These are phyloP conservation scores for Phrynocephalus forsythii DNA, from an alignment of 2,797 vertebrate genomes.

Conservation along the genomic window DNA sequence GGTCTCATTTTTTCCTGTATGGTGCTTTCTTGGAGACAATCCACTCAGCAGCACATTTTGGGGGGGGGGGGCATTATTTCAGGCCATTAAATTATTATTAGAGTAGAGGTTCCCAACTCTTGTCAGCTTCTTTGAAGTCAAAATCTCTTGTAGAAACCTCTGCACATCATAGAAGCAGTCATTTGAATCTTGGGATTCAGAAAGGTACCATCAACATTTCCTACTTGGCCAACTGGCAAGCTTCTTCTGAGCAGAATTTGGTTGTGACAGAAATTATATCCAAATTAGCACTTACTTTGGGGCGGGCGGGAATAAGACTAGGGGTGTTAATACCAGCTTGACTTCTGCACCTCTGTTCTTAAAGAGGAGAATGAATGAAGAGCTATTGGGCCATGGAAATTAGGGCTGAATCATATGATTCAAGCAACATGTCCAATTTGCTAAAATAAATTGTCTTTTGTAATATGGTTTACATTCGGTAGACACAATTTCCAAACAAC, in stretches of 20 bases:
- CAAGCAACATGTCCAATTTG: background rate
- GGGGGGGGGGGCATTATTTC: background rate
- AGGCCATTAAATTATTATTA: constrained; percentile 2
- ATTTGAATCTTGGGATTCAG: background rate
- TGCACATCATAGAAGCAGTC: background rate
- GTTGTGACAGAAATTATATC: background rate
- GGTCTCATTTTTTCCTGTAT: no score
- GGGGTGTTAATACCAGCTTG: background rate
- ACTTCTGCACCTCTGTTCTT: no score
- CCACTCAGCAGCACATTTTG: background rate
- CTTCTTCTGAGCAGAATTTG: background rate
- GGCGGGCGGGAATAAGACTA: background rate
- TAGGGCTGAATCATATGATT: background rate
- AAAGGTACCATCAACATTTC: background rate
- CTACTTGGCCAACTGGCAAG: background rate
- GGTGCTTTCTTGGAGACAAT: no score
- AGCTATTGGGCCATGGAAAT: background rate
- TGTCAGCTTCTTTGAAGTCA: constrained; percentile 6
- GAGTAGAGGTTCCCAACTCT: background rate
- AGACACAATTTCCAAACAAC: background rate
- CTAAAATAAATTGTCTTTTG: background rate
- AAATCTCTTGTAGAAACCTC: background rate
- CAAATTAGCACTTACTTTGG: background rate
- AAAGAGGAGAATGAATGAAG: background rate
- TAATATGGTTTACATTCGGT: background rate